Conservation (phyloP, 2,113 vertebrate genomes). For the Leuciscus idus region DNA sequence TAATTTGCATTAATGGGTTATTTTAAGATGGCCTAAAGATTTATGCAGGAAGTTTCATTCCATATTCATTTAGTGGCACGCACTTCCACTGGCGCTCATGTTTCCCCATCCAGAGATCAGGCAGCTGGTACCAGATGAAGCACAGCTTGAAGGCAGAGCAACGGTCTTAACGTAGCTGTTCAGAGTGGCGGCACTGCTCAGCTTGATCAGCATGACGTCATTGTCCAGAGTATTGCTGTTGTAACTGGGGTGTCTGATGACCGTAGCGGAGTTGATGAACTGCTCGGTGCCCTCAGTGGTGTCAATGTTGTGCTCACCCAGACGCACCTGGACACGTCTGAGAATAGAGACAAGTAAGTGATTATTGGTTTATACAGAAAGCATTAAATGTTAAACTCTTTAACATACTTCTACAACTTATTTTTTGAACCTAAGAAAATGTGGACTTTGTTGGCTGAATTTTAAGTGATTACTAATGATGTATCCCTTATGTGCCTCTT, state of each 20-base stretch:
- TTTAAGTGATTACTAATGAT: neutral
- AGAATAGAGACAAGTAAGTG: conserved; percentile 19
- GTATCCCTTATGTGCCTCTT: neutral
- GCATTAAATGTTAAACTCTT: neutral
- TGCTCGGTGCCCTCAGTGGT: conserved; percentile 76
- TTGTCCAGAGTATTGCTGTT: conserved; percentile 76
- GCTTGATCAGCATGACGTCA: conserved; percentile 89
- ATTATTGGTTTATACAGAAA: neutral
- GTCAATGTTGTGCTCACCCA: conserved; percentile 82
- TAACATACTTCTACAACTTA: neutral
- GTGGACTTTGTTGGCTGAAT: neutral
- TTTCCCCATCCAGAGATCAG: conserved; percentile 91
- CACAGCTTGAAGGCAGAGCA: conserved; percentile 76
- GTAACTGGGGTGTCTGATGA: conserved; percentile 76
- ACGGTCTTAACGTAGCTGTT: conserved; percentile 74
- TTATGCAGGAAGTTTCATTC: neutral
- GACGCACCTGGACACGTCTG: conserved; percentile 72
- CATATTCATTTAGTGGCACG: conserved; percentile 49
- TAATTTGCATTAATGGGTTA: neutral
- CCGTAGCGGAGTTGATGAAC: conserved; percentile 65
- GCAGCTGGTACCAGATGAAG: conserved; percentile 75
- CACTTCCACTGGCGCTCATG: conserved; percentile 74
- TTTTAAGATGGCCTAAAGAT: neutral
- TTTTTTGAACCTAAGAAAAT: neutral
- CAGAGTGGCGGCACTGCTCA: conserved; percentile 65